Base-by-base conservation (phyloP, 2,888 invertebrate species). In the Lasiommata megera region DNA sequence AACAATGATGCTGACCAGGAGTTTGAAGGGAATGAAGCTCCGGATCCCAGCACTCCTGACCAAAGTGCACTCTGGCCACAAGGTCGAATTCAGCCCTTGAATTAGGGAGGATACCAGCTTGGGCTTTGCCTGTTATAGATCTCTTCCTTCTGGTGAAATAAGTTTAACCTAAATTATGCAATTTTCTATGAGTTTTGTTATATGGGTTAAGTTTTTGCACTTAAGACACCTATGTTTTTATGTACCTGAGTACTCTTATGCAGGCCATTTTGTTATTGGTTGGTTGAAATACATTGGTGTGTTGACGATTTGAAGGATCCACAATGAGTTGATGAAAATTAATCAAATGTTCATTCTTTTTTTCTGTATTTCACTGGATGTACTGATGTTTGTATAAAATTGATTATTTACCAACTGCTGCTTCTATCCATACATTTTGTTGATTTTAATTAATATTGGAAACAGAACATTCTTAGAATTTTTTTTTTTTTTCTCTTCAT, bases 1-100 rank as follows among this genome's bases (percentile, higher is more conserved):
- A 88, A 88, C 56, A 88, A 87, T 69, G 90, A 88, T 44, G 56
- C 83, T 2, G 88, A 86, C 66, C 84, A 82, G 0, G 86, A 87
- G 54, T 63, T 86, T 23, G 88, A 88, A 59, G 88, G 87, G 47
- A 84, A 84, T 62, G 87, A 84, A 61, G 76, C 74, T 2, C 73
- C 79, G 11, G 88, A 88, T 31, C 70, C 82, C 1, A 86, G 83
- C 56, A 69, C 69, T 12, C 79, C 85, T 9, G 89, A 88, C 36
- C 85, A 84, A 61, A 82, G 82, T 65, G 75, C 80, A 6, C 66
- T 87, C 41, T 88, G 81, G 82, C 77, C 79, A 3, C 53, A 53
- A 18, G 53, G 52, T 6, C 52, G 43, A n/a, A 17, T 31, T 11
- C 40, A 41, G 18, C 40, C 52, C 18, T 44, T 44, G 12, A 53